Base-by-base conservation (phyloP, 92 coral and sea anemone genomes). In the Bergia sp. region DNA sequence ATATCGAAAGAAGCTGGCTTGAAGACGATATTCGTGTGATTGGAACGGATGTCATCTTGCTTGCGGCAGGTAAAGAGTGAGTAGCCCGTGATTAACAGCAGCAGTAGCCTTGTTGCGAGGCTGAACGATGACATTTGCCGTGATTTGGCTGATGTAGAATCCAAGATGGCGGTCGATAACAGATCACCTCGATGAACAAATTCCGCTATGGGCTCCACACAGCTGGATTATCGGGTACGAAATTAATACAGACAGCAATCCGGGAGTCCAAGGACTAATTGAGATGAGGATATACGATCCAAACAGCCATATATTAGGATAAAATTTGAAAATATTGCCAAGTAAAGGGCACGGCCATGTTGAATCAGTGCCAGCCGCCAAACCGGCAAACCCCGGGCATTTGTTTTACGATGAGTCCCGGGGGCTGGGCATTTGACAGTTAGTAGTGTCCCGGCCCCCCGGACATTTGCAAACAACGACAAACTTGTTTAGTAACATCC, bases 51-150 rank as follows among this genome's bases (percentile, higher is more conserved):
- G 41, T n/a, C 82, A 43, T 79, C 64, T 79, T 49, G 58, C 37
- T 37, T 75, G 49, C 49, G 85, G 72, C 36, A 55, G 44, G 47
- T 55, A 37, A 37, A 55, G 71, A 80, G 47, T 12, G 44, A 80
- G 23, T 80, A 53, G 84, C 72, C 85, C 38, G 73, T 80, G 45
- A 80, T 55, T 80, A 55, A 80, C 18, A 80, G 73, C 47, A 55
- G 49, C 85, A 80, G 47, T 53, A 80, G 23, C 72, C 72, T 80
- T 80, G 85, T 11, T 80, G 72, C 16, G 85, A 80, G 44, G 72
- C 85, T 80, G 85, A 55, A 80, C 47, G 72, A 80, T 80, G 72
- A 36, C 85, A n/a, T n/a, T n/a, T n/a, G n/a, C n/a, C n/a, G n/a
- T n/a, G n/a, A 80, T 80, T 80, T 75, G 79, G 71, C 72, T 80